Base-by-base conservation (phyloP, 2,797 vertebrate genomes). In the Coregonus ussuriensis region DNA sequence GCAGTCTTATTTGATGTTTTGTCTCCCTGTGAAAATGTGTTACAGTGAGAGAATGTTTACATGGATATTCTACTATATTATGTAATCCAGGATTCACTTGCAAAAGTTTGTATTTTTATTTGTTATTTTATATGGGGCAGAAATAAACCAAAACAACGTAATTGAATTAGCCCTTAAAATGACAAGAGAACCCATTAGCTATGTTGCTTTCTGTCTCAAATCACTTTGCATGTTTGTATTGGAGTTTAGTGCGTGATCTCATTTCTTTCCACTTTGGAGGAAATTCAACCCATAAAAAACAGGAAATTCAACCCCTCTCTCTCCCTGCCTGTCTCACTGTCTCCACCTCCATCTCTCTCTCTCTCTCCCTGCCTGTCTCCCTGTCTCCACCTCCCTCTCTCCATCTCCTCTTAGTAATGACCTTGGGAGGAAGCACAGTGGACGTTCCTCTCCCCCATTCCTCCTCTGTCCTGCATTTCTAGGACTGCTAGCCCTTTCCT, bases 221-320 rank as follows among this genome's bases (percentile, higher is more conserved):
- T 75, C 67, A 77, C 68, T 71, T 75, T 67, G 68, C 59, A 80
- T 77, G 21, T 86, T 68, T 76, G 62, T 56, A 77, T 72, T 65
- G 6, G 41, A 62, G 21, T 56, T 77, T 77, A 37, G 71, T 71
- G 76, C 51, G 68, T 74, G 73, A 76, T 83, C 56, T 54, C 37
- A 53, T 76, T 79, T 81, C 75, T 80, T 69, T 79, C 71, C 29
- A 78, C 76, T 76, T 74, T 31, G 41, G 25, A 33, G 56, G n/a
- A 41, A 15, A 47, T 47, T 47, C 9, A 47, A 47, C 9, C 9
- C 41, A 47, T 13, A 81, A 72, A 25, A 51, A 15, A 51, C 21
- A 76, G 72, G 82, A 80, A 86, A 86, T 81, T 77, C 41, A 78
- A 83, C 75, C 71, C 16, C 11, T 52, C 63, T 75, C 77, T 71